These are phyloP conservation scores for Etheostoma cragini DNA, from an alignment of 2,113 vertebrate species.

Conservation along the genomic window DNA sequence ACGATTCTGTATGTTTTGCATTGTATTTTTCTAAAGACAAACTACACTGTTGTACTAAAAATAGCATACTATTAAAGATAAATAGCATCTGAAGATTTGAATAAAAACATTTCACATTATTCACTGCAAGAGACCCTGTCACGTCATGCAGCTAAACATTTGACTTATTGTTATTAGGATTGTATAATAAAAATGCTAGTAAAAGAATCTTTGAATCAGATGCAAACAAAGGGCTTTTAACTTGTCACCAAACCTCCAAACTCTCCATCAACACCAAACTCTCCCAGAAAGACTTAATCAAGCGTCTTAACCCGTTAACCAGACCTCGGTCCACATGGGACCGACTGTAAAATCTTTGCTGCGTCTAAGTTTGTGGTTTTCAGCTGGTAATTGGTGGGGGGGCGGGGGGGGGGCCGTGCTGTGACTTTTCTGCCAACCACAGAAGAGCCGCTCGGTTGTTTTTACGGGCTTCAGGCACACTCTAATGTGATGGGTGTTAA, in stretches of 20 bases:
- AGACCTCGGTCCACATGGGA: constrained; percentile 56
- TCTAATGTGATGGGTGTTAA: constrained; percentile 70
- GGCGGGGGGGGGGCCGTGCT: constrained; percentile 59
- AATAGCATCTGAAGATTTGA: too few relatives aligned
- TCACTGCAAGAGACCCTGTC: background rate
- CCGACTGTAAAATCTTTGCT: constrained; percentile 51
- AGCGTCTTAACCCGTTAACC: constrained; percentile 47
- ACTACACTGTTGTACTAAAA: too few relatives aligned
- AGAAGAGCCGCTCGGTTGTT: constrained; percentile 54
- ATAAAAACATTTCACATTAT: too few relatives aligned
- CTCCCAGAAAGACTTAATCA: constrained; percentile 56
- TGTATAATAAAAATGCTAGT: background rate
- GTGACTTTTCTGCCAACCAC: constrained; percentile 64
- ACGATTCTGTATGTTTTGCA: too few relatives aligned
- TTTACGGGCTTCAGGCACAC: constrained; percentile 69
- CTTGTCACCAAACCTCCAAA: constrained; percentile 36
- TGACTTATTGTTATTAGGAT: background rate
- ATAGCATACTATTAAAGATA: too few relatives aligned
- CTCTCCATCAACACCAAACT: constrained; percentile 19
- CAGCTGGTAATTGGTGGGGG: constrained; percentile 70
- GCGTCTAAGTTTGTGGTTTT: constrained; percentile 62
- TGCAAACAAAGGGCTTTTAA: constrained; percentile 7
- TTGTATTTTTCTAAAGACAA: too few relatives aligned
- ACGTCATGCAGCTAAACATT: background rate
- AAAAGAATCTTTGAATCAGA: constrained; percentile 20